Conservation (phyloP, 2,797 vertebrate genomes). For the Chiloscyllium punctatum region DNA sequence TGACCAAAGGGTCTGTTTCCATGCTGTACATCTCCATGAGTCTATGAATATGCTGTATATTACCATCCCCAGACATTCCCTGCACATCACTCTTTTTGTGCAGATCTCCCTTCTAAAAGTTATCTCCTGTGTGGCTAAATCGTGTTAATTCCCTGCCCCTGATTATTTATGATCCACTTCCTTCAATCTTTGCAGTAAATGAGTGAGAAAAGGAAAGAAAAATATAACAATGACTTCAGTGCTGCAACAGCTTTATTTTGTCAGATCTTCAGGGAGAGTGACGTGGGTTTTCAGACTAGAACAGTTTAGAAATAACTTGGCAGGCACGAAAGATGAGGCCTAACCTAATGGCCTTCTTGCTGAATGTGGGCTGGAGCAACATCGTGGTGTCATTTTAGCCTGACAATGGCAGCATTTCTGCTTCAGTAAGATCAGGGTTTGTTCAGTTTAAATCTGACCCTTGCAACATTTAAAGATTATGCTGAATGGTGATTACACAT, state of each 20-base stretch:
- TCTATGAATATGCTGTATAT: neutral
- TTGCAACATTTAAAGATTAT: neutral
- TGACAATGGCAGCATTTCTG: neutral
- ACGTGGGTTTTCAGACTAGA: neutral
- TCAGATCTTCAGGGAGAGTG: neutral
- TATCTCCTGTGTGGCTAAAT: neutral
- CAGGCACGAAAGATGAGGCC: neutral
- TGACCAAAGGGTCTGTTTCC: too few relatives aligned
- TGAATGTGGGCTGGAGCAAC: neutral
- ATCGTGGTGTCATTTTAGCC: neutral
- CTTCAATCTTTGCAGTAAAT: conserved; percentile 16
- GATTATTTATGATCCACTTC: neutral
- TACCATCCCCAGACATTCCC: too few relatives aligned
- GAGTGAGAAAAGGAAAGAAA: neutral
- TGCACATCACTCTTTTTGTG: neutral
- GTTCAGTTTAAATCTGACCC: neutral
- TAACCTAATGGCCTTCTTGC: neutral
- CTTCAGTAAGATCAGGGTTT: neutral
- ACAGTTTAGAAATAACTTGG: neutral
- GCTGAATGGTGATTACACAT: neutral
- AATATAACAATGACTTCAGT: neutral
- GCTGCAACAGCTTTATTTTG: neutral
- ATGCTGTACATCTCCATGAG: neutral
- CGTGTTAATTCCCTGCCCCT: neutral
- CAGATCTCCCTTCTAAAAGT: neutral